A percentile compares a stretch with the other conserved stretches of the same genome.
phyloP scores from a whole-genome alignment of 2,797 vertebrate genomes.

The Catostomus latipinnis region DNA sequence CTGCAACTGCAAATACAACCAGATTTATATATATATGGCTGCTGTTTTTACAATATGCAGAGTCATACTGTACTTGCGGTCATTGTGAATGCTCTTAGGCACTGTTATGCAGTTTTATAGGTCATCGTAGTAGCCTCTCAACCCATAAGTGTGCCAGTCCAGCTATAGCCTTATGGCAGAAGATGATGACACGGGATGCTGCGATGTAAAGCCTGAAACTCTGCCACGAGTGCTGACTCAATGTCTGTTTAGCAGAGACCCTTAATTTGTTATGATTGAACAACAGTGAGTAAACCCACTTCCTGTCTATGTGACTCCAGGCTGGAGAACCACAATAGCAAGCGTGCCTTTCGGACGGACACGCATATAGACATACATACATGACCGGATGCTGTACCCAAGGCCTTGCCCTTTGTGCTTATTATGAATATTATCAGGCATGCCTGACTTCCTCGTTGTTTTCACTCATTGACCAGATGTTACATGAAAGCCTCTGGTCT shows the following conservation, averaged over 20 bases:
- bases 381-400: conserved; percentile 17
- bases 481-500: conserved; percentile 18
- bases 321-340: conserved; percentile 22
- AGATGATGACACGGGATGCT: conserved; percentile 22
- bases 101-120: conserved; percentile 46
- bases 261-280: conserved; percentile 51
- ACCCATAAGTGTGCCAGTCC: conserved; percentile 22
- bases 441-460: conserved; percentile 23
- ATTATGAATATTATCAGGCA: neutral
- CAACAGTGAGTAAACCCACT: conserved; percentile 34
- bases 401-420: conserved; percentile 28
- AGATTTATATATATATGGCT: too few species aligned
- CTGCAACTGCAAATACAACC: too few species aligned
- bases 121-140: conserved; percentile 20
- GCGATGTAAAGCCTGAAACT: conserved; percentile 5
- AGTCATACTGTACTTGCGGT: neutral
- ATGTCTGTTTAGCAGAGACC: conserved; percentile 26
- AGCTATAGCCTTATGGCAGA: neutral
- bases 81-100: conserved; percentile 9
- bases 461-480: conserved; percentile 24
- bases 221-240: conserved; percentile 37
- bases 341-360: neutral
- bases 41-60: neutral
- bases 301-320: conserved; percentile 5
- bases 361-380: conserved; percentile 10